phyloP scores from a whole-genome alignment of 2,888 invertebrate species.

The Drosophila pseudotalamancana region DNA sequence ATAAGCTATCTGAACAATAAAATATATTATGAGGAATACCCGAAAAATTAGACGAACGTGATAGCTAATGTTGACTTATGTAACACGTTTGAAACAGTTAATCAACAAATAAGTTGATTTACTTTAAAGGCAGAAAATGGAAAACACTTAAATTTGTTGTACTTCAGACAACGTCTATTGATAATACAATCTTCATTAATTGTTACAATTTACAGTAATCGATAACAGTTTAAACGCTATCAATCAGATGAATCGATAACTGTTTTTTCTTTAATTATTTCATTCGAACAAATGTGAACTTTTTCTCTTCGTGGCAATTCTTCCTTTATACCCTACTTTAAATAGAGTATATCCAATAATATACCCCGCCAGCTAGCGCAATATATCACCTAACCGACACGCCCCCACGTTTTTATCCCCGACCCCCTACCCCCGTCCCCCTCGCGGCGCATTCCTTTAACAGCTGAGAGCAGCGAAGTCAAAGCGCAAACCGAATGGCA shows the following conservation, averaged over 20 bases:
- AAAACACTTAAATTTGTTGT: too few species aligned
- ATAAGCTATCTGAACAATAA: conserved; percentile 24
- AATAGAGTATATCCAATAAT: conserved; percentile 4
- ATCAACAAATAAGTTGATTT: too few species aligned
- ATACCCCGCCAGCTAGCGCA: conserved; percentile 9
- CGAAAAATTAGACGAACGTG: not conserved
- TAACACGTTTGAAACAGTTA: too few species aligned
- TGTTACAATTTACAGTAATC: not conserved
- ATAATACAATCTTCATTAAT: not conserved
- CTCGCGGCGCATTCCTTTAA: conserved; percentile 1
- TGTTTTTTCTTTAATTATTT: too few species aligned
- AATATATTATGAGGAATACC: not conserved
- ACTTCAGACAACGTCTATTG: not conserved
- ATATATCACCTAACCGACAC: conserved; percentile 4
- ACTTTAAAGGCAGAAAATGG: too few species aligned
- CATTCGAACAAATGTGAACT: too few species aligned
- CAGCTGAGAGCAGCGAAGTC: conserved; percentile 30
- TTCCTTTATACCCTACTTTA: too few species aligned
- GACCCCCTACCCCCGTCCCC: not conserved
- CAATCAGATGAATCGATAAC: too few species aligned
- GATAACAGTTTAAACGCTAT: not conserved
- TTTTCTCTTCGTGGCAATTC: too few species aligned
- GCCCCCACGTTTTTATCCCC: not conserved
- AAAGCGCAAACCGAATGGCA: conserved; percentile 39
- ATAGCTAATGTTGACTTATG: too few species aligned